Evolutionary conservation across 2,888 invertebrate genomes (phyloP).

Genomic region (Ophion slaviceki): DNA sequence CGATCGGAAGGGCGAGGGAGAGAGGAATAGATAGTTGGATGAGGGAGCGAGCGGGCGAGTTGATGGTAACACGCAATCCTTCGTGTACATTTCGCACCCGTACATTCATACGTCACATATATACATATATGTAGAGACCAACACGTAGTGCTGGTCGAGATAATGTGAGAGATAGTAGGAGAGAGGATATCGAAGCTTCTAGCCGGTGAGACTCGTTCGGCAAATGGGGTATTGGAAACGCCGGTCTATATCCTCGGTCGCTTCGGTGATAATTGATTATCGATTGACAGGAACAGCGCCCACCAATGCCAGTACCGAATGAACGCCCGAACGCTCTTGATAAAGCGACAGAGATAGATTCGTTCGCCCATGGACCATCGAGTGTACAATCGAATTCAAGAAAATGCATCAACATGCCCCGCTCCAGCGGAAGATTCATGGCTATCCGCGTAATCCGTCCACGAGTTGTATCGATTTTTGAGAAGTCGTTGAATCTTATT

Average conservation of each 20-base stretch:
- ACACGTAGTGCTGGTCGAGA: constrained; percentile 37
- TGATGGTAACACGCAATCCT: constrained; percentile 45
- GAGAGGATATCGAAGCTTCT: constrained; percentile 54
- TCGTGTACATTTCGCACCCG: constrained; percentile 15
- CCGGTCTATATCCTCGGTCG: constrained; percentile 62
- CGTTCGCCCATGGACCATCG: constrained; percentile 17
- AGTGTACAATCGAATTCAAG: constrained; percentile 54
- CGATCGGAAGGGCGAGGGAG: background rate
- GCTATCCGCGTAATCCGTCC: background rate
- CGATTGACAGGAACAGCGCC: constrained; percentile 70
- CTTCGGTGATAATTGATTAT: constrained; percentile 75
- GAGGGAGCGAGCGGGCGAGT: constrained; percentile 20
- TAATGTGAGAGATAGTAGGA: constrained; percentile 53
- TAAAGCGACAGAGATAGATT: constrained; percentile 50
- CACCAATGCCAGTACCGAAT: constrained; percentile 49
- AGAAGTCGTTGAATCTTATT: background rate
- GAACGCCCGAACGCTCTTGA: constrained; percentile 52
- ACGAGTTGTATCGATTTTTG: background rate
- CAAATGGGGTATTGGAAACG: constrained; percentile 67
- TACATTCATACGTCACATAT: background rate
- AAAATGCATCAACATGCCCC: constrained; percentile 41
- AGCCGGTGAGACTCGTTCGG: constrained; percentile 58
- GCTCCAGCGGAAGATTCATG: background rate
- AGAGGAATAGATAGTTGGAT: background rate
- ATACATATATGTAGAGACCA: constrained; percentile 7